These are phyloP conservation scores for Gastrophysa polygoni DNA, from an alignment of 2,888 invertebrate genomes.

Conservation along the genomic window DNA sequence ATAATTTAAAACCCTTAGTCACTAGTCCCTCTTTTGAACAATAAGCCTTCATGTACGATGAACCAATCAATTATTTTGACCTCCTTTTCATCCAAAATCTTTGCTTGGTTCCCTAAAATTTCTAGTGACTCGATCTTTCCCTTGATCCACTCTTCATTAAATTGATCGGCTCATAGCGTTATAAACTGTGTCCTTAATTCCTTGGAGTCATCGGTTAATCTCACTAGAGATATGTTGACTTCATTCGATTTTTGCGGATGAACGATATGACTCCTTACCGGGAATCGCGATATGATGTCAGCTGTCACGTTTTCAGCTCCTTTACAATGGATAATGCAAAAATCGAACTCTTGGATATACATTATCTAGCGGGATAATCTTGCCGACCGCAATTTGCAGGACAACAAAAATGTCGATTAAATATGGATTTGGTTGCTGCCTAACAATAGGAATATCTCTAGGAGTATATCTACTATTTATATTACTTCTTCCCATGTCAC, in stretches of 20 bases:
- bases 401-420: constrained; percentile 18
- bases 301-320: constrained; percentile 26
- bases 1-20: background rate
- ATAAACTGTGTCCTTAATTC: background rate
- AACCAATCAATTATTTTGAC: background rate
- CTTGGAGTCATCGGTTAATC: background rate
- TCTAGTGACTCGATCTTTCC: background rate
- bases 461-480: background rate
- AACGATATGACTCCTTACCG: background rate
- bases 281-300: constrained; percentile 23
- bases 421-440: constrained; percentile 22
- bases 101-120: background rate
- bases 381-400: constrained; percentile 18
- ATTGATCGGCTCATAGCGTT: background rate
- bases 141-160: background rate
- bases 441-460: constrained; percentile 16
- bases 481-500: background rate
- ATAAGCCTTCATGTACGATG: background rate
- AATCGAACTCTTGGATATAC: constrained; percentile 22
- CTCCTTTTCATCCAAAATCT: background rate
- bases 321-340: constrained; percentile 20
- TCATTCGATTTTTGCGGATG: background rate
- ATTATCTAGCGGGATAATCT: constrained; percentile 29
- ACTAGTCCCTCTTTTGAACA: constrained; percentile 4
- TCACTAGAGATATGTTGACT: background rate